Evolutionary conservation across 1,140 invertebrate species (phyloP).

Genomic region (Drosophila cardini): DNA sequence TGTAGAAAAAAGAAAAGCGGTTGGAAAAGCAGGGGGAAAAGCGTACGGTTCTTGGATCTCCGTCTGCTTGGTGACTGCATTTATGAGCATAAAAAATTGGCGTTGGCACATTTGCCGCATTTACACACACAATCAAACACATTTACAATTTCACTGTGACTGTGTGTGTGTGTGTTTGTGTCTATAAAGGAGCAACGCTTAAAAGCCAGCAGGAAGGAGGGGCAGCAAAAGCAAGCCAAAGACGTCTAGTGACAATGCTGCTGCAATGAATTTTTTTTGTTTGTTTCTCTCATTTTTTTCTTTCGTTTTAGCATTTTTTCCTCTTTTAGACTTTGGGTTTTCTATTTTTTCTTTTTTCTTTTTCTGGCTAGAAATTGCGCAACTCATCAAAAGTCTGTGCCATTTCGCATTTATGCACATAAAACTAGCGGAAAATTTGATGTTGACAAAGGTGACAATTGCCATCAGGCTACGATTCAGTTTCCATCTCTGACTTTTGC

Average conservation of each 20-base stretch:
- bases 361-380: constrained; percentile 62
- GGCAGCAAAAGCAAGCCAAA: constrained; percentile 45
- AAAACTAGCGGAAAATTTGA: constrained; percentile 79
- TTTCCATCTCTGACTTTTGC: neutral
- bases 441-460: constrained; percentile 79
- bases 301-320: too few species aligned
- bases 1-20: too few species aligned
- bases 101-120: constrained; percentile 65
- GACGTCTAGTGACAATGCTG: constrained; percentile 66
- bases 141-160: constrained; percentile 14
- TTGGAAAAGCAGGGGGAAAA: neutral
- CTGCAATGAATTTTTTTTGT: constrained; percentile 46
- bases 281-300: neutral
- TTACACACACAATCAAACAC: constrained; percentile 72
- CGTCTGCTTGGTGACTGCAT: constrained; percentile 52
- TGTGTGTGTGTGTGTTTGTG: constrained; percentile 4
- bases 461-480: constrained; percentile 35
- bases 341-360: constrained; percentile 5
- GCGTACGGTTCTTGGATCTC: neutral
- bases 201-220: constrained; percentile 42
- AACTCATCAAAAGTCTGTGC: constrained; percentile 75
- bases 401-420: constrained; percentile 75
- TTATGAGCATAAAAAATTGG: constrained; percentile 82
- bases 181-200: constrained; percentile 53
- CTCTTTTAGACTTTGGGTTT: constrained; percentile 13